Evolutionary conservation across 2,113 vertebrate genomes (phyloP).

Genomic region (Platycercus adscitus): DNA sequence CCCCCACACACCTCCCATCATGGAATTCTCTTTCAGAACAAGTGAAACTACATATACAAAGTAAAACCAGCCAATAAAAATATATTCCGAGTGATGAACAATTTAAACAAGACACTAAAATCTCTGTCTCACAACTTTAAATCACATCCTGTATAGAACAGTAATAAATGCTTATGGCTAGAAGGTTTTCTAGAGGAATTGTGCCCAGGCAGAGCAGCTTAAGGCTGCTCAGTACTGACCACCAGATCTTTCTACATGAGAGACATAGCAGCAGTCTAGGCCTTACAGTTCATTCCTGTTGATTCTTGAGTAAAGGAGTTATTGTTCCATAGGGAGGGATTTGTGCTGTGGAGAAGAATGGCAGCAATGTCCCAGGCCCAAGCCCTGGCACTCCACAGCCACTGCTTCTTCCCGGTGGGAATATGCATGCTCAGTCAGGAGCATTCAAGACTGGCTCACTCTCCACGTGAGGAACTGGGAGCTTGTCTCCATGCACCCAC

Average conservation of each 20-base stretch:
- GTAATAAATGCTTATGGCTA: not conserved
- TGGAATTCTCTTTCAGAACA: not conserved
- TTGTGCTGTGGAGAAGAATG: not conserved
- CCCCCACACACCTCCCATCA: not conserved
- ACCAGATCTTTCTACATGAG: not conserved
- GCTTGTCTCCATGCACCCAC: rapidly evolving
- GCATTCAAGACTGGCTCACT: not conserved
- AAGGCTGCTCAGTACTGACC: not conserved
- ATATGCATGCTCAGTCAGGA: rapidly evolving
- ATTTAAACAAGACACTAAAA: not conserved
- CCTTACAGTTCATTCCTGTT: not conserved
- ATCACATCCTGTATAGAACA: not conserved
- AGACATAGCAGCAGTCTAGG: not conserved
- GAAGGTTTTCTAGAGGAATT: not conserved
- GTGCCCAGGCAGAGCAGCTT: not conserved
- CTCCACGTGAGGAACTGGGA: not conserved
- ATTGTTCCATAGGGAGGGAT: rapidly evolving
- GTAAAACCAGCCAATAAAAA: not conserved
- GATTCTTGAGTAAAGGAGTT: not conserved
- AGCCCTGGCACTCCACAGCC: not conserved
- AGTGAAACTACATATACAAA: not conserved
- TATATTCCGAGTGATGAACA: not conserved
- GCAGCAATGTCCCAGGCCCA: rapidly evolving
- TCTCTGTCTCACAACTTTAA: not conserved
- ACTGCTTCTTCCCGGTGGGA: not conserved